These are phyloP conservation scores for Diorhabda carinulata DNA, from an alignment of 1,140 invertebrate species.

Conservation along the genomic window DNA sequence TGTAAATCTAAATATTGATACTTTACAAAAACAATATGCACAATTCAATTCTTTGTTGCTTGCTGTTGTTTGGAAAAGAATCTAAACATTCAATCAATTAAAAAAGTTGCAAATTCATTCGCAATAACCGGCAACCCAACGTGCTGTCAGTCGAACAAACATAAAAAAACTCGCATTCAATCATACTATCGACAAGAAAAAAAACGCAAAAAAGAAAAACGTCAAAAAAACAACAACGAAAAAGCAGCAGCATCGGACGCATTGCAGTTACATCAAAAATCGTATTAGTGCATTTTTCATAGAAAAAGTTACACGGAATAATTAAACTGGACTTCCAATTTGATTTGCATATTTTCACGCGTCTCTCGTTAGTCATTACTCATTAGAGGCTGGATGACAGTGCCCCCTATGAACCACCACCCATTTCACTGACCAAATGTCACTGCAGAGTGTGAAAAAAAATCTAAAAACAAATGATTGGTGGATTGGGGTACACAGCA, in stretches of 20 bases:
- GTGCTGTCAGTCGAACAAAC: constrained; percentile 7
- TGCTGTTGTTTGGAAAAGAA: background rate
- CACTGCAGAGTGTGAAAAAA: constrained; percentile 41
- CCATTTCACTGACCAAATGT: constrained; percentile 37
- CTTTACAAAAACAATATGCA: too few relatives aligned
- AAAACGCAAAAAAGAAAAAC: constrained; percentile 12
- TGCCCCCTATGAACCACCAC: constrained; percentile 28
- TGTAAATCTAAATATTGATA: too few relatives aligned
- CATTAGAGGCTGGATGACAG: constrained; percentile 44
- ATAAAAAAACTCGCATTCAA: constrained; percentile 15
- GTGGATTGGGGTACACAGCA: constrained; percentile 45
- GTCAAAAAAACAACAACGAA: background rate
- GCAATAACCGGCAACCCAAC: background rate
- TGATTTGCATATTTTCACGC: constrained; percentile 49
- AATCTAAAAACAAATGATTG: constrained; percentile 47
- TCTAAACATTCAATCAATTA: constrained; percentile 3
- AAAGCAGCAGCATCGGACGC: constrained; percentile 19
- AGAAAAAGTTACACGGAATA: constrained; percentile 41
- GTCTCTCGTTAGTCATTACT: constrained; percentile 49
- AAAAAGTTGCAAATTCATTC: constrained; percentile 1
- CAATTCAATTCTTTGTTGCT: background rate
- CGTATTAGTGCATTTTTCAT: constrained; percentile 35
- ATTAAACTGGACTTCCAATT: constrained; percentile 48
- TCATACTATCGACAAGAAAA: constrained; percentile 22
- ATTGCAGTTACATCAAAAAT: constrained; percentile 34